A percentile compares a stretch with the other conserved stretches of the same genome.
These are phyloP conservation scores for Oriolus oriolus DNA, from an alignment of 2,113 vertebrate genomes.

Conservation along the genomic window DNA sequence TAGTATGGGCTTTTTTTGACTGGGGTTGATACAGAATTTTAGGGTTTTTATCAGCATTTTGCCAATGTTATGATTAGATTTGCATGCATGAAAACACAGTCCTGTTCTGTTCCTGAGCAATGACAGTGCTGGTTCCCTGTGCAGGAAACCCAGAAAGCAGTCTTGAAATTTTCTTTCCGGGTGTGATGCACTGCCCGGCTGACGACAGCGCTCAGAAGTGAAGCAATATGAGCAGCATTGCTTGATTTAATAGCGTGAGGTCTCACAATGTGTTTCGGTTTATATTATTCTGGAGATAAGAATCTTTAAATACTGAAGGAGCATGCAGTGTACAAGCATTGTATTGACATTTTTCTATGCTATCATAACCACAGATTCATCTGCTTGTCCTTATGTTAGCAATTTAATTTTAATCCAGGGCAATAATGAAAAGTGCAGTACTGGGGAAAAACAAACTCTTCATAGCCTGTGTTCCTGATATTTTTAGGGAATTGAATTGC, in stretches of 20 bases:
- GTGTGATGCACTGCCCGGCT: not conserved
- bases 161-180: conserved; percentile 33
- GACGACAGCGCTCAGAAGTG: not conserved
- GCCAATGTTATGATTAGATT: not conserved
- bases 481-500: conserved; percentile 50
- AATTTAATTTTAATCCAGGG: conserved; percentile 66
- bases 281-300: conserved; percentile 47
- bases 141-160: not conserved
- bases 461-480: conserved; percentile 25
- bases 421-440: conserved; percentile 58
- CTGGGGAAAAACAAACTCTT: not conserved
- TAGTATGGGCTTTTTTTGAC: not conserved
- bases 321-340: not conserved
- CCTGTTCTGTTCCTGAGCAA: conserved; percentile 30
- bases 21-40: not conserved
- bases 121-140: not conserved
- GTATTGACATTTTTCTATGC: conserved; percentile 30
- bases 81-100: not conserved
- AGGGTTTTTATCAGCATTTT: conserved; percentile 53
- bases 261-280: not conserved
- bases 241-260: not conserved
- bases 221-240: not conserved
- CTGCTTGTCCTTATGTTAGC: conserved; percentile 49
- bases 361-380: conserved; percentile 53
- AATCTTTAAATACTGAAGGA: conserved; percentile 34